Base-by-base conservation (phyloP, 1,140 invertebrate species). In the Habropoda laboriosa region DNA sequence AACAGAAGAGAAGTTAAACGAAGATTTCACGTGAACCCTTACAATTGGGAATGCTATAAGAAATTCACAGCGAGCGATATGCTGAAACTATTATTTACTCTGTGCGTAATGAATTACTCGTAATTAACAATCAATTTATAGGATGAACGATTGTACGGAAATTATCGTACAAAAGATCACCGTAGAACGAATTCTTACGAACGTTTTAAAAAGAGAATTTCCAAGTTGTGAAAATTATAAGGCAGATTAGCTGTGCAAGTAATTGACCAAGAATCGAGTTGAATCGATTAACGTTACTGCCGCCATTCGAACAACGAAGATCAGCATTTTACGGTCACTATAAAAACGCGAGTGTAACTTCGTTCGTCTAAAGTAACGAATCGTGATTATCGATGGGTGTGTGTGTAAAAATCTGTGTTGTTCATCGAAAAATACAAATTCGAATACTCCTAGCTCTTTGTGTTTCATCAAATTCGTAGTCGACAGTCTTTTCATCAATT, bases 401-500 rank as follows among this genome's bases (percentile, higher is more conserved):
- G 30, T 57, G 27, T 58, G 60, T 38, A 78, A 78, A 71, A 60
- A 24, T 60, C 55, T 27, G n/a, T n/a, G 66, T 60, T 42, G 53
- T 40, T 60, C 24, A 13, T 71, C 55, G 40, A 71, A 71, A 78
- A 71, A 70, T 71, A 71, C 42, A 71, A 67, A 60, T 71, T 45
- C 42, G 42, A 27, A 42, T 57, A 57, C 18, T 4, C 49, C 38
- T 21, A 47, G 12, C 24, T 18, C 21, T 21, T 55, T 6, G 18
- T 8, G 24, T 42, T 60, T 70, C 53, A 7, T 51, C 42, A 60
- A 61, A 78, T 71, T 71, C 53, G 35, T 60, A 57, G 3, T 77
- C 66, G 66, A 42, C 66, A 78, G 75, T 71, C 75, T 78, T 71
- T 60, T 67, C 49, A 53, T 57, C 74, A n/a, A 57, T 35, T 67